Base-by-base conservation (phyloP, 2,113 vertebrate genomes). In the Cichladusa arquata region DNA sequence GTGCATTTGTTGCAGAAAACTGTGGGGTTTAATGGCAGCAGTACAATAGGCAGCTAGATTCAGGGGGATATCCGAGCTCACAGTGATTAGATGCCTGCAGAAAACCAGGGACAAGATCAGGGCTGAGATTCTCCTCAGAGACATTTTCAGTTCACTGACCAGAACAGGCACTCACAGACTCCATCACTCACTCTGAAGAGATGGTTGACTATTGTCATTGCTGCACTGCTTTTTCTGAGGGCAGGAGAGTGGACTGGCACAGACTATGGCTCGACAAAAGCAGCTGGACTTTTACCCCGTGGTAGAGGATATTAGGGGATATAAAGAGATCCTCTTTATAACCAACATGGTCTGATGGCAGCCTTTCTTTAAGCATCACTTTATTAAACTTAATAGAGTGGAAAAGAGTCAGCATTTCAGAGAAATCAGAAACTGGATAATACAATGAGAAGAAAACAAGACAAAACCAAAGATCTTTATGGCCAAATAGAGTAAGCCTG, bases 201-300 rank as follows among this genome's bases (percentile, higher is more conserved):
- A 3, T 5, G 23, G 24, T 5, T 83, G 53, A 13, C 34, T 86
- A 1, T 20, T 76, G 29, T 31, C 25, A 57, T 19, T 60, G 26
- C 61, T 71, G 51, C 34, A 12, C 14, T 36, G 66, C 25, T 71
- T 64, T 4, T 19, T 18, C 44, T 29, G 50, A 57, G 61, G 24
- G 45, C 44, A 47, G 47, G 38, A 34, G 18, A 9, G 14, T 3
- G 18, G 29, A 34, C 12, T 53, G 57, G 48, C 23, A 19, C 28
- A 38, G 17, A 31, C 15, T 5, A 6, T 1, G 2, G 12, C 47
- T 33, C 4, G 0, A 57, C 61, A 74, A 53, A 65, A 31, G 20
- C 40, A 34, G 44, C 5, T 19, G 56, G 5, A 25, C 42, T 85
- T 58, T 14, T 64, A 12, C 9, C 11, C 29, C 33, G 4, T n/a